Conservation (phyloP, 2,888 invertebrate species). For the Cinara cedri region DNA sequence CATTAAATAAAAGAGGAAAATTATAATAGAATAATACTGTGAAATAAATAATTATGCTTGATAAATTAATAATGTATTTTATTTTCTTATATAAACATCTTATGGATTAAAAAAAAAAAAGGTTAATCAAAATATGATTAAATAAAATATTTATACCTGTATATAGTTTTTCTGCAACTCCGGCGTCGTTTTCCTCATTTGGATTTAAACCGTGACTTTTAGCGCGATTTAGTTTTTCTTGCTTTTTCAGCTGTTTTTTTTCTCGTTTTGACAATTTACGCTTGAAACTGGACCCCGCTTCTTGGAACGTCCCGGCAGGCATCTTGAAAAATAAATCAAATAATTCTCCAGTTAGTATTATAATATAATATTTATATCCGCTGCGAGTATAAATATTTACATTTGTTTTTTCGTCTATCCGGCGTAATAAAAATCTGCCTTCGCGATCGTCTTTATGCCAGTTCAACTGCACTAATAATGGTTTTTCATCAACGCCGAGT, state of each 20-base stretch:
- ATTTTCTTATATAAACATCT: no score
- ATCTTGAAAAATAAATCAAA: constrained; percentile 64
- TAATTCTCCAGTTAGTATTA: background rate
- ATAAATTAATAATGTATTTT: no score
- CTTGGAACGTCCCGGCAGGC: constrained; percentile 72
- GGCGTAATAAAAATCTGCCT: constrained; percentile 91
- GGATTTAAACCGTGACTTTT: constrained; percentile 71
- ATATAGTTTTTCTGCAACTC: constrained; percentile 88
- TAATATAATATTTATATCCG: background rate
- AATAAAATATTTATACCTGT: constrained; percentile 68
- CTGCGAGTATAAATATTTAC: constrained; percentile 63
- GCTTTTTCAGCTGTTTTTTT: constrained; percentile 96
- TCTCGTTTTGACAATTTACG: constrained; percentile 95
- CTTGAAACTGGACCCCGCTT: constrained; percentile 83
- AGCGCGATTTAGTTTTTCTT: constrained; percentile 82
- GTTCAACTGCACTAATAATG: constrained; percentile 94
- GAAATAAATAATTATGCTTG: constrained; percentile 22
- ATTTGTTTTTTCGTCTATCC: constrained; percentile 82
- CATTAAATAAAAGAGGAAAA: no score
- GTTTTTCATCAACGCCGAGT: constrained; percentile 89
- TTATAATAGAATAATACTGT: background rate
- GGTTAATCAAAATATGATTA: background rate
- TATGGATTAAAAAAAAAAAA: no score
- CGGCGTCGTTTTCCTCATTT: constrained; percentile 73
- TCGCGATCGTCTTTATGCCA: constrained; percentile 99